A percentile compares a stretch with the other conserved stretches of the same genome.
Evolutionary conservation across 2,888 invertebrate genomes (phyloP).

Genomic region (Fragum whitleyi): DNA sequence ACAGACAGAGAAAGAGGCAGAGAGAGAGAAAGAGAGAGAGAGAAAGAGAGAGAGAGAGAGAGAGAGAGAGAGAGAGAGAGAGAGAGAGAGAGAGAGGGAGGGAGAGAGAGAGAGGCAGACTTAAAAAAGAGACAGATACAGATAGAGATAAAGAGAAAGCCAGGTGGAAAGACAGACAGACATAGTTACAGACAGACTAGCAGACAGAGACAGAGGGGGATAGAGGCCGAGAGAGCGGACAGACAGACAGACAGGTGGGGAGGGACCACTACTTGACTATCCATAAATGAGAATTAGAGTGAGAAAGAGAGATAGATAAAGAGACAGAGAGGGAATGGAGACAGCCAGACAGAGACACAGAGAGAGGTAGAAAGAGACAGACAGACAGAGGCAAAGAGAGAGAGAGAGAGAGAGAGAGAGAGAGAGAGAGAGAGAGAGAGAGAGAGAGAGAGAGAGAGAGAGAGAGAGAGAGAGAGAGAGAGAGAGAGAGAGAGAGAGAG

Average conservation of each 20-base stretch:
- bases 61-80: too few species aligned
- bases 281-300: background rate
- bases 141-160: background rate
- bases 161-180: background rate
- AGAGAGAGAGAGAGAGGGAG: too few species aligned
- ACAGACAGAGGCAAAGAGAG: background rate
- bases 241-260: background rate
- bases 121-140: too few species aligned
- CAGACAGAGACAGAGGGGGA: background rate
- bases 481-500: background rate
- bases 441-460: background rate
- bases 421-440: background rate
- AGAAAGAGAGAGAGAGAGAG: too few species aligned
- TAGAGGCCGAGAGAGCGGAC: background rate
- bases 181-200: background rate
- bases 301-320: too few species aligned
- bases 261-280: background rate
- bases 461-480: background rate
- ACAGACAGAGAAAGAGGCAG: background rate
- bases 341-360: background rate
- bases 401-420: background rate
- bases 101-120: too few species aligned
- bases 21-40: too few species aligned
- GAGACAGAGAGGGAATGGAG: background rate
- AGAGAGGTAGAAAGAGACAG: background rate